These are phyloP conservation scores for Potamarius usumacintae DNA, from an alignment of 2,113 vertebrate genomes.

Conservation along the genomic window DNA sequence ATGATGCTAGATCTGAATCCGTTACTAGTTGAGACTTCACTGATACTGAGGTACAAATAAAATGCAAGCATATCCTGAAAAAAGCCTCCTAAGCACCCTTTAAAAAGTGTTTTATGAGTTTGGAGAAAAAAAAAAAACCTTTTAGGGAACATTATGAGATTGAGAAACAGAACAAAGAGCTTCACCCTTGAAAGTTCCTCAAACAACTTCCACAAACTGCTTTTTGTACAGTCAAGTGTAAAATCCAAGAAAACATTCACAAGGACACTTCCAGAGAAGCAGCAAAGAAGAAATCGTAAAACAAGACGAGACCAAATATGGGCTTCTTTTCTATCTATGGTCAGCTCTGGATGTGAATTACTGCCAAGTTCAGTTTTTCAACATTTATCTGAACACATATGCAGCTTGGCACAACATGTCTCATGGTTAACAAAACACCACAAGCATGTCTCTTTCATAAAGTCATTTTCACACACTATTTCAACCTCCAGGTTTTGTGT, in stretches of 20 bases:
- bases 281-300: neutral
- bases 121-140: neutral
- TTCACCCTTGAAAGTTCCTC: neutral
- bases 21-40: neutral
- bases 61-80: neutral
- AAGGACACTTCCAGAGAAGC: neutral
- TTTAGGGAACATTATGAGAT: slow-evolving; percentile 5
- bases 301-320: neutral
- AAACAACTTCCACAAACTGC: neutral
- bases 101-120: neutral
- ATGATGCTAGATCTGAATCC: neutral
- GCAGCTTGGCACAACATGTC: neutral
- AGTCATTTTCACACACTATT: neutral
- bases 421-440: neutral
- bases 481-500: neutral
- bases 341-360: neutral
- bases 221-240: neutral
- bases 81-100: neutral
- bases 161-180: neutral
- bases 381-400: neutral
- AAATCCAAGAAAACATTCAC: neutral
- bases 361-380: neutral
- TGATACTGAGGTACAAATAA: neutral
- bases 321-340: neutral
- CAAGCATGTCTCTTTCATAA: neutral